phyloP scores from a whole-genome alignment of 2,797 vertebrate genomes.

The Arctocebus calabarensis region DNA sequence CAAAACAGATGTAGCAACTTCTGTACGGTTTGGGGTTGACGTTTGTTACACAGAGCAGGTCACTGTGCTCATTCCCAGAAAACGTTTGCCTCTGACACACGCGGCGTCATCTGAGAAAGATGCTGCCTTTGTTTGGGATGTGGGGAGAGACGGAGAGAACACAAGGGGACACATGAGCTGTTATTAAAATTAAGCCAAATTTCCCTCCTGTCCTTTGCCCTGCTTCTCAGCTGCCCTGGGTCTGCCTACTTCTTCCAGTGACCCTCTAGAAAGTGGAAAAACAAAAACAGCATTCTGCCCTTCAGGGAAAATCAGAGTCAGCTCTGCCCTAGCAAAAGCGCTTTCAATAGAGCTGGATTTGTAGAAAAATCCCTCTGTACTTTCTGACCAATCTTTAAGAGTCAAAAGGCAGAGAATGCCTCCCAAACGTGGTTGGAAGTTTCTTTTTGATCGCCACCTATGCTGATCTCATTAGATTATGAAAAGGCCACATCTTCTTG shows the following conservation, averaged over 20 bases:
- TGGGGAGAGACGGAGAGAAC: not conserved
- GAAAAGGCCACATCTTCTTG: not conserved
- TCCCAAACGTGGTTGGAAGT: not conserved
- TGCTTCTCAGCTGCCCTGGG: accelerated
- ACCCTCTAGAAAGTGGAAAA: not conserved
- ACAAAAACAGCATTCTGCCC: not conserved
- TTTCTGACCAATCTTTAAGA: slow-evolving; percentile 7
- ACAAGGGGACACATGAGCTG: not conserved
- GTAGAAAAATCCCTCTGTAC: not conserved
- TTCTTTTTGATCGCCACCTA: not conserved
- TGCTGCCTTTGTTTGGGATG: slow-evolving; percentile 68
- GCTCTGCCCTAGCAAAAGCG: slow-evolving; percentile 35
- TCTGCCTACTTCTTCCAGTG: not conserved
- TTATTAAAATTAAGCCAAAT: not conserved
- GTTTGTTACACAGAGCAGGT: slow-evolving; percentile 84
- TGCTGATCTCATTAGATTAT: not conserved
- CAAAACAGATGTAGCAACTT: slow-evolving; percentile 89
- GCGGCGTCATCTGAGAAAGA: slow-evolving; percentile 65
- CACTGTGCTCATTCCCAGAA: slow-evolving; percentile 81
- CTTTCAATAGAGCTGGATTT: slow-evolving; percentile 6
- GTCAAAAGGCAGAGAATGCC: slow-evolving; percentile 9
- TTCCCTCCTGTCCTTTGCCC: not conserved
- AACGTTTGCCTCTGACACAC: slow-evolving; percentile 79
- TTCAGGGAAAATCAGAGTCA: not conserved
- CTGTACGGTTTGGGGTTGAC: slow-evolving; percentile 84